Conservation (phyloP, 2,113 vertebrate species). For the Mystacornis crossleyi region DNA sequence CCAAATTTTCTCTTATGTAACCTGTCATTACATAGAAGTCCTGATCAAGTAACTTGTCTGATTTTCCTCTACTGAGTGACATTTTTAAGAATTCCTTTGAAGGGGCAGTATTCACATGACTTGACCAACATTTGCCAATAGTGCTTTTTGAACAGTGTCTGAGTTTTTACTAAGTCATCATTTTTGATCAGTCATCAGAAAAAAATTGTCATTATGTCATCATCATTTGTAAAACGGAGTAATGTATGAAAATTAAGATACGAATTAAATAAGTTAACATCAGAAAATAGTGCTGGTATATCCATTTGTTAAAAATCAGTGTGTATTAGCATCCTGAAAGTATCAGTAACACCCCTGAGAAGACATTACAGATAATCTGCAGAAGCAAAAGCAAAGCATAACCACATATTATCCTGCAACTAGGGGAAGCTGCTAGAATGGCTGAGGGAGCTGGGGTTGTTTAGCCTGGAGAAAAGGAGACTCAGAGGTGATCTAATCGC, state of each 20-base stretch:
- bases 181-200: not conserved
- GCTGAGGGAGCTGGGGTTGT: too few species aligned
- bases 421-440: not conserved
- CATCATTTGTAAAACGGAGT: not conserved
- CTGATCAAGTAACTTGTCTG: not conserved
- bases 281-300: not conserved
- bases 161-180: not conserved
- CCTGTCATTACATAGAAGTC: not conserved
- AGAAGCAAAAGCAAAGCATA: not conserved
- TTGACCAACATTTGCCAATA: not conserved
- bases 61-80: not conserved
- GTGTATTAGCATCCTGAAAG: not conserved
- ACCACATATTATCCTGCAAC: not conserved
- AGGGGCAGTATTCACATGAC: not conserved
- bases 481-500: too few species aligned
- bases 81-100: not conserved
- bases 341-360: not conserved
- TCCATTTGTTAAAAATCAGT: not conserved
- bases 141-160: not conserved
- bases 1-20: not conserved
- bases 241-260: not conserved
- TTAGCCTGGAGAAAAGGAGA: too few species aligned
- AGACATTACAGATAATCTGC: not conserved
- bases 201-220: not conserved
- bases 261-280: not conserved